Conservation (phyloP, 2,797 vertebrate species). For the Strix occidentalis region DNA sequence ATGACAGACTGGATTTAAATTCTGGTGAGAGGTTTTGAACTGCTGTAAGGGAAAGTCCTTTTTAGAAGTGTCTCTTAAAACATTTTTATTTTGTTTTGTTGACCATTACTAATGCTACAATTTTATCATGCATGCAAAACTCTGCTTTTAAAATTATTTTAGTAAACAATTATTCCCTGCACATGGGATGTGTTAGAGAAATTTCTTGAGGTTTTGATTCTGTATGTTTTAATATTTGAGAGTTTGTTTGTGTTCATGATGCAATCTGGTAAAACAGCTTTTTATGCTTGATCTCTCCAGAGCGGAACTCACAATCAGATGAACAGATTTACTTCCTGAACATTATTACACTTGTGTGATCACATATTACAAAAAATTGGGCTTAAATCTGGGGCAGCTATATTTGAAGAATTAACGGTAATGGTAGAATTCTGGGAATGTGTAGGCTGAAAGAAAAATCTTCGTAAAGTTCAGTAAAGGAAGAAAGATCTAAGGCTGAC, state of each 20-base stretch:
- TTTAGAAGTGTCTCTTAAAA: background rate
- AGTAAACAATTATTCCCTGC: background rate
- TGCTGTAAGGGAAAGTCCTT: background rate
- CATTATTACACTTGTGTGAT: background rate
- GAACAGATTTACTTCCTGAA: background rate
- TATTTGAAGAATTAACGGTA: background rate
- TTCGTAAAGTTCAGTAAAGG: background rate
- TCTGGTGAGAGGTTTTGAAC: background rate
- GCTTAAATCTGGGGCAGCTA: background rate
- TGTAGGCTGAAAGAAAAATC: background rate
- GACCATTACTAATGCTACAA: background rate
- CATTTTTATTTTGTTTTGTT: background rate
- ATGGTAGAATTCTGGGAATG: background rate
- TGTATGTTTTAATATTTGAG: background rate
- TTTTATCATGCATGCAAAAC: background rate
- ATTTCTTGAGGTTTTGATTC: background rate
- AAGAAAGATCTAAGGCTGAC: background rate
- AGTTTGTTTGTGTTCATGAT: background rate
- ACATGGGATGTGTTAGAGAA: background rate
- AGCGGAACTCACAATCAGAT: background rate
- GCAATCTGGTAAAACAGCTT: background rate
- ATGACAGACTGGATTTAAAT: background rate
- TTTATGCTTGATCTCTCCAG: background rate
- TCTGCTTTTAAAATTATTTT: background rate
- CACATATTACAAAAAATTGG: background rate